Evolutionary conservation across 2,888 invertebrate genomes (phyloP), one percentile per base, ranked within the genome.

Genomic region (Adelphocoris suturalis): DNA sequence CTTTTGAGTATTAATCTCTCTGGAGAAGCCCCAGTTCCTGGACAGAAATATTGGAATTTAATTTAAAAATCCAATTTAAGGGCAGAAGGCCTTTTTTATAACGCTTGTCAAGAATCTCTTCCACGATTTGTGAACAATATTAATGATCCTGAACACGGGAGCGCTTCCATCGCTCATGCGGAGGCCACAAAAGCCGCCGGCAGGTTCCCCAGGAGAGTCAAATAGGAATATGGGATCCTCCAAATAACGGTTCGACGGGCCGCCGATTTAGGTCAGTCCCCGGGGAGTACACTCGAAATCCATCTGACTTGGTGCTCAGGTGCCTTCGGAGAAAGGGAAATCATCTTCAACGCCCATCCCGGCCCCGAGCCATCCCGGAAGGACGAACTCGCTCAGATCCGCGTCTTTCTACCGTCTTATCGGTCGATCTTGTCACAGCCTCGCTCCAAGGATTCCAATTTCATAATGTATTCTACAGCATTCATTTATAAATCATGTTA

Each of bases 261-360:
- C 46, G 19, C 16, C 57, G 85, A 86, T 86, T 86, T 86, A 27
- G 86, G 86, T 86, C 86, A 86, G 68, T 86, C 68, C n/a, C 19
- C 75, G 82, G n/a, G 55, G 27, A 52, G 55, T 52, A 52, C 52
- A 81, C 81, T 81, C 47, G 81, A 81, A 81, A 82, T 82, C 82
- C 82, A 78, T 78, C 46, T 78, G 82, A 80, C 82, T 82, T 48
- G 14, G 82, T 27, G 82, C 82, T 82, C 82, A 82, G 82, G 82
- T 82, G 82, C 82, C 52, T 48, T 19, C n/a, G 27, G 82, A 82
- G 82, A 82, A 82, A 82, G 82, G 82, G 82, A 82, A 82, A 82
- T 52, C 52, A 23, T 52, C 52, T 19, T 12, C 82, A 23, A 52
- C 52, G 14, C 82, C 19, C 27, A 14, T 76, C 28, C 11, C 27